A percentile compares a stretch with the other conserved stretches of the same genome.
phyloP scores from a whole-genome alignment of 1,140 invertebrate species.

The Vollenhovia emeryi region DNA sequence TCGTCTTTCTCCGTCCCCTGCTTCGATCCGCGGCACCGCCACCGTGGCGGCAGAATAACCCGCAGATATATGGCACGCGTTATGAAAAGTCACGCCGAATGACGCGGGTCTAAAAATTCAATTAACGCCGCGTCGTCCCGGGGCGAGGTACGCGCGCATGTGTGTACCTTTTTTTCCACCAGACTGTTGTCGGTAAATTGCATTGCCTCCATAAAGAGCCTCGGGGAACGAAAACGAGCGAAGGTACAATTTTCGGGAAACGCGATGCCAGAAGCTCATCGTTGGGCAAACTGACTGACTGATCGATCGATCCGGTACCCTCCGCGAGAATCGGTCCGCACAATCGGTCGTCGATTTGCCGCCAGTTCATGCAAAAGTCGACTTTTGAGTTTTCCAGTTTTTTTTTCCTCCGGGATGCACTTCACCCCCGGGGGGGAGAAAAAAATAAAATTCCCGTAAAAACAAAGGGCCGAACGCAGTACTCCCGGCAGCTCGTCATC shows the following conservation, averaged over 20 bases:
- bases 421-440: neutral
- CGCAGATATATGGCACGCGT: slow-evolving; percentile 49
- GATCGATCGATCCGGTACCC: slow-evolving; percentile 33
- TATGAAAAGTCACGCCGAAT: slow-evolving; percentile 59
- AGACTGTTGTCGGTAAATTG: slow-evolving; percentile 56
- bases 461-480: slow-evolving; percentile 14
- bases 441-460: slow-evolving; percentile 29
- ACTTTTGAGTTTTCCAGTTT: slow-evolving; percentile 23
- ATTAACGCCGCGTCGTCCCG: slow-evolving; percentile 50
- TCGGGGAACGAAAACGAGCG: slow-evolving; percentile 44
- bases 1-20: neutral
- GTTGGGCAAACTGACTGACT: slow-evolving; percentile 21
- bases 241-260: slow-evolving; percentile 52
- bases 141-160: neutral
- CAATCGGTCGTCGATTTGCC: slow-evolving; percentile 45
- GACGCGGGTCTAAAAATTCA: slow-evolving; percentile 61
- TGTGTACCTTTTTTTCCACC: neutral
- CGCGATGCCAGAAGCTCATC: slow-evolving; percentile 47
- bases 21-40: slow-evolving; percentile 22
- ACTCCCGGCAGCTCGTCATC: slow-evolving; percentile 10
- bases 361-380: slow-evolving; percentile 17
- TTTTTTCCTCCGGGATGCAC: slow-evolving; percentile 3
- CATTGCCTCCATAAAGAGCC: slow-evolving; percentile 57
- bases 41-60: neutral
- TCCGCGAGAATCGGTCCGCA: neutral